Evolutionary conservation across 2,888 invertebrate species (phyloP).

Genomic region (Troides helena): DNA sequence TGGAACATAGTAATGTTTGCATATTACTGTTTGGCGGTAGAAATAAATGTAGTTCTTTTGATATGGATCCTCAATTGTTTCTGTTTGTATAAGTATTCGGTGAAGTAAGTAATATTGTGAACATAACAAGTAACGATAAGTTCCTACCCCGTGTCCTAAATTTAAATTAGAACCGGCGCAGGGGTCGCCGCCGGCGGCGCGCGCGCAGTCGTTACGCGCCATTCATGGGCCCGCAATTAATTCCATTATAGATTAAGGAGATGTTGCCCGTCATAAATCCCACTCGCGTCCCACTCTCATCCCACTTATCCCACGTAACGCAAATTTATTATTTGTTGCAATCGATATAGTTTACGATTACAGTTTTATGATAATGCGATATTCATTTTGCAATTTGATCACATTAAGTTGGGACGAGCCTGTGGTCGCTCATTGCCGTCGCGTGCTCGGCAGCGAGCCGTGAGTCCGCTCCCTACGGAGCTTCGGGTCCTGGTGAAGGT

Average conservation of each 20-base stretch:
- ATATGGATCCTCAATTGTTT: too few species aligned
- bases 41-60: too few species aligned
- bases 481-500: too few species aligned
- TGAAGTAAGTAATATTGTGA: too few species aligned
- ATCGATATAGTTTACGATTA: constrained; percentile 59
- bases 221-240: constrained; percentile 49
- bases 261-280: constrained; percentile 75
- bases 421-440: too few species aligned
- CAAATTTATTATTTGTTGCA: constrained; percentile 70
- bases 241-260: constrained; percentile 69
- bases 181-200: constrained; percentile 37
- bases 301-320: constrained; percentile 42
- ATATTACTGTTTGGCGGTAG: too few species aligned
- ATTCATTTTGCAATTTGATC: constrained; percentile 14
- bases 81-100: too few species aligned
- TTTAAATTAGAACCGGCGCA: constrained; percentile 34
- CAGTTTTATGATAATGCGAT: constrained; percentile 51
- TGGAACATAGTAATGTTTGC: too few species aligned
- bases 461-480: too few species aligned
- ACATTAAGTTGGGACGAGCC: too few species aligned
- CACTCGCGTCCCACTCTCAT: constrained; percentile 29
- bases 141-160: constrained; percentile 1
- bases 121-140: too few species aligned
- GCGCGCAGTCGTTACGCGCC: constrained; percentile 33
- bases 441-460: too few species aligned